Evolutionary conservation across 2,888 invertebrate genomes (phyloP).

Genomic region (Eilema depressum): DNA sequence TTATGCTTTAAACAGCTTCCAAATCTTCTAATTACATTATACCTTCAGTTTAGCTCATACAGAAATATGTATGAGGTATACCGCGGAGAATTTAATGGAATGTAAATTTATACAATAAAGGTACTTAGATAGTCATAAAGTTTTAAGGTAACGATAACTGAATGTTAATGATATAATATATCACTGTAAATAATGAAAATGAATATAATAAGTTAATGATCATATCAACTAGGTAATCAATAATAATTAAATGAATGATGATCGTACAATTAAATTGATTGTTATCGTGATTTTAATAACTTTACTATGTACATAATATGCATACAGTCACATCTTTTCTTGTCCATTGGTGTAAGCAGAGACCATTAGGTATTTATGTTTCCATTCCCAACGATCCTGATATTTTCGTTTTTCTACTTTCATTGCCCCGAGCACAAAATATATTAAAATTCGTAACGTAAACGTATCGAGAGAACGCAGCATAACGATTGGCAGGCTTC

Average conservation of each 20-base stretch:
- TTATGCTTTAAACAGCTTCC: no score
- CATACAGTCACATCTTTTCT: no score
- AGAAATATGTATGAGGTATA: not conserved
- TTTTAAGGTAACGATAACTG: not conserved
- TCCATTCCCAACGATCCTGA: no score
- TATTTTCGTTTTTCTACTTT: no score
- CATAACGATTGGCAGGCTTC: no score
- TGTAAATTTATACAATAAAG: not conserved
- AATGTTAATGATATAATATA: not conserved
- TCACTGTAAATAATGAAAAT: not conserved
- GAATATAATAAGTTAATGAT: not conserved
- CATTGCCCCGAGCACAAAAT: no score
- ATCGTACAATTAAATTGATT: not conserved
- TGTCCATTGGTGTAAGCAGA: no score
- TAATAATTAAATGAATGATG: not conserved
- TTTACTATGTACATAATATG: not conserved
- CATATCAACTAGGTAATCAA: not conserved
- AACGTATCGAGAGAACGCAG: no score
- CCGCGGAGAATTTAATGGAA: not conserved
- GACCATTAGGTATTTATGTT: no score
- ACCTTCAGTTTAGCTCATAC: no score
- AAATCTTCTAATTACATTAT: no score
- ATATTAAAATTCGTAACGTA: no score
- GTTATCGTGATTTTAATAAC: conserved; percentile 4
- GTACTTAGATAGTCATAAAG: not conserved